These are phyloP conservation scores for Pachydiplax longipennis DNA, from an alignment of 2,888 invertebrate species.

Conservation along the genomic window DNA sequence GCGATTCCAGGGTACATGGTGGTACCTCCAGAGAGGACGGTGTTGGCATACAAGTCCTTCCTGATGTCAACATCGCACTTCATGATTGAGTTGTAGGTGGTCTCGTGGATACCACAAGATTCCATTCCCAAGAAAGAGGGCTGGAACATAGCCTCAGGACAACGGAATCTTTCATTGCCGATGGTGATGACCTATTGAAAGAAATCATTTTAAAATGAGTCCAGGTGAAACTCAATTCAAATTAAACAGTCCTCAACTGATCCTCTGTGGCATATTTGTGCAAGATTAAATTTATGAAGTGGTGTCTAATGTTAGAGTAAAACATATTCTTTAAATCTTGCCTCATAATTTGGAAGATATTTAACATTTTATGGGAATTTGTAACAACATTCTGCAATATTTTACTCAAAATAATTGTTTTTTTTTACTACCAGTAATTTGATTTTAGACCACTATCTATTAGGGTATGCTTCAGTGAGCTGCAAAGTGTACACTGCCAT, in stretches of 20 bases:
- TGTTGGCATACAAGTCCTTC: slow-evolving; percentile 91
- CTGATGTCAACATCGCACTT: slow-evolving; percentile 94
- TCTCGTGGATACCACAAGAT: slow-evolving; percentile 88
- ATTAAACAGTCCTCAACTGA: not conserved
- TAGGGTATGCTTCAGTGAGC: too few relatives aligned
- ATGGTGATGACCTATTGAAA: slow-evolving; percentile 74
- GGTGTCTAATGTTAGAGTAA: too few relatives aligned
- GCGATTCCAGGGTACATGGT: slow-evolving; percentile 98
- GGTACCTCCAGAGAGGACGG: slow-evolving; percentile 90
- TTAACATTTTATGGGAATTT: not conserved
- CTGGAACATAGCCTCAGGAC: slow-evolving; percentile 89
- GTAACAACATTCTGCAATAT: not conserved
- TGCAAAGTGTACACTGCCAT: too few relatives aligned
- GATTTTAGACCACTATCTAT: too few relatives aligned
- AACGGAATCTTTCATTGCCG: slow-evolving; percentile 87
- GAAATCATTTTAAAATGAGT: too few relatives aligned
- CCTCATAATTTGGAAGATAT: not conserved
- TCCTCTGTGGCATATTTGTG: too few relatives aligned
- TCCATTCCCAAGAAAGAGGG: slow-evolving; percentile 92
- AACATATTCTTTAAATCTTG: not conserved
- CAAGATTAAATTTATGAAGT: too few relatives aligned
- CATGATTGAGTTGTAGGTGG: slow-evolving; percentile 93
- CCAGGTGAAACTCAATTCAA: not conserved
- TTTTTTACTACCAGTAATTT: too few relatives aligned
- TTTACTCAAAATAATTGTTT: not conserved